These are phyloP conservation scores for Drosophila mauritiana DNA, from an alignment of 1,140 invertebrate species.

Conservation along the genomic window DNA sequence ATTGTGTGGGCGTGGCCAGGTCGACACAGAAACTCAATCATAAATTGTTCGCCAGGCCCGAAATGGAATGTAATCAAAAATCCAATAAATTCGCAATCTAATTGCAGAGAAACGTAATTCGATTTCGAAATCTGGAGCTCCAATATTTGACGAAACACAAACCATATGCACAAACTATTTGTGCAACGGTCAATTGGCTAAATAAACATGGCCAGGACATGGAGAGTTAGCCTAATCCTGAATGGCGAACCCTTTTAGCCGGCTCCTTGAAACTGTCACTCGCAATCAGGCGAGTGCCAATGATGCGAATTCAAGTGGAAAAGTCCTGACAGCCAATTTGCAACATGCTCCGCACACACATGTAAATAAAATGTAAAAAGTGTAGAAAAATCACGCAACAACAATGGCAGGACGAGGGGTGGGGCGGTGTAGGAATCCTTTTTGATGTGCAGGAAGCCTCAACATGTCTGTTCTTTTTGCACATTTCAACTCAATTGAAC, in stretches of 20 bases:
- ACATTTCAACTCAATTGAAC: constrained; percentile 53
- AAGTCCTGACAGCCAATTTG: constrained; percentile 73
- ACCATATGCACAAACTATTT: constrained; percentile 74
- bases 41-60: constrained; percentile 45
- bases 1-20: constrained; percentile 52
- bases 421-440: constrained; percentile 22
- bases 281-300: constrained; percentile 72
- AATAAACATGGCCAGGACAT: constrained; percentile 45
- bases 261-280: constrained; percentile 70
- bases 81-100: constrained; percentile 65
- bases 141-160: constrained; percentile 29
- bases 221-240: constrained; percentile 15
- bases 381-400: constrained; percentile 24
- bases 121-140: constrained; percentile 25
- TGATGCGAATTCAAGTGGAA: constrained; percentile 76
- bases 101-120: constrained; percentile 58
- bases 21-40: constrained; percentile 52
- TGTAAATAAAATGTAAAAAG: constrained; percentile 55
- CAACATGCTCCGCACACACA: constrained; percentile 48
- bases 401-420: not conserved
- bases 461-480: constrained; percentile 38
- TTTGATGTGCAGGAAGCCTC: constrained; percentile 54
- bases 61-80: constrained; percentile 62
- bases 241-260: constrained; percentile 56
- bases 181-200: constrained; percentile 74